Percentiles rank a stretch among this genome's conserved stretches.
Conservation (phyloP, 2,113 vertebrate species). For the Empidonax traillii region DNA sequence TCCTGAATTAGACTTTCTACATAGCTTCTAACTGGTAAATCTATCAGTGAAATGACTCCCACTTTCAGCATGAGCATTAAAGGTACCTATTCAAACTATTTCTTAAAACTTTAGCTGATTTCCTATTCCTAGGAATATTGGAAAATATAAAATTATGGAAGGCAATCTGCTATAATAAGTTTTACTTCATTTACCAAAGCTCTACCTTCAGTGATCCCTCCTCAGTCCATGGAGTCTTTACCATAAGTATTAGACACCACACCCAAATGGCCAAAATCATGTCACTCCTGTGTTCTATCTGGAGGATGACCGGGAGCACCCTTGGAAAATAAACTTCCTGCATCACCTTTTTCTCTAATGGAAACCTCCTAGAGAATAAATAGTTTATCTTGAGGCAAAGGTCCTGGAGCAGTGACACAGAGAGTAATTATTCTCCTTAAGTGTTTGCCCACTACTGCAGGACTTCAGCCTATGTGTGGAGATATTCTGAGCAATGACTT, state of each 20-base stretch:
- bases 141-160: not conserved
- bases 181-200: not conserved
- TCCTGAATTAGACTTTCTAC: not conserved
- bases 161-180: not conserved
- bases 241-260: not conserved
- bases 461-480: not conserved
- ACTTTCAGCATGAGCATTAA: not conserved
- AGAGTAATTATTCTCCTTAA: not conserved
- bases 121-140: not conserved
- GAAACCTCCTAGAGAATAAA: not conserved
- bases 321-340: not conserved
- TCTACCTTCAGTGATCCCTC: not conserved
- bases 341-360: not conserved
- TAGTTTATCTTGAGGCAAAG: not conserved
- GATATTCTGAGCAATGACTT: not conserved
- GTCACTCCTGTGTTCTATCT: not conserved
- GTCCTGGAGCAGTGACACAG: not conserved
- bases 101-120: not conserved
- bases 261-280: not conserved
- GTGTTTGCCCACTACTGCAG: not conserved
- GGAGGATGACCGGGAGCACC: not conserved
- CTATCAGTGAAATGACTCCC: not conserved
- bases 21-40: not conserved
- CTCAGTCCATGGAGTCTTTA: not conserved
- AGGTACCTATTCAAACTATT: not conserved